These are phyloP conservation scores for Argyresthia albistria DNA, from an alignment of 2,888 invertebrate genomes.

Conservation along the genomic window DNA sequence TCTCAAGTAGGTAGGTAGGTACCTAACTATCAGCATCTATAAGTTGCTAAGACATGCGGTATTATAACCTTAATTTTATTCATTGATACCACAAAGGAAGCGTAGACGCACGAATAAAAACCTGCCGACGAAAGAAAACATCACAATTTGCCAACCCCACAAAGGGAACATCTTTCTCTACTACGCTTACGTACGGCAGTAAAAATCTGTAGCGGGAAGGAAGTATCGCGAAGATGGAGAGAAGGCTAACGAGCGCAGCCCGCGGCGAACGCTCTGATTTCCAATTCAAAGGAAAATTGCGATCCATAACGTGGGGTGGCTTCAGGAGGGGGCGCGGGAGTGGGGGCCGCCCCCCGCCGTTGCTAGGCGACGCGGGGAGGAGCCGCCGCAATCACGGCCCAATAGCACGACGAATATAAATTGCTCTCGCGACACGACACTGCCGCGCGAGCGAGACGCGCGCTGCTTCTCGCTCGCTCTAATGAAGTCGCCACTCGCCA, in stretches of 20 bases:
- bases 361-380: slow-evolving; percentile 77
- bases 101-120: not conserved
- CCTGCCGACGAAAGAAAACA: slow-evolving; percentile 27
- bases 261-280: slow-evolving; percentile 68
- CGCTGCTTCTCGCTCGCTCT: slow-evolving; percentile 38
- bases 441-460: slow-evolving; percentile 43
- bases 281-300: slow-evolving; percentile 75
- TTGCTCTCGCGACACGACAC: slow-evolving; percentile 66
- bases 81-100: not conserved
- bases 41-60: too few relatives aligned
- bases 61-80: too few relatives aligned
- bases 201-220: slow-evolving; percentile 56
- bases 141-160: slow-evolving; percentile 37
- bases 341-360: slow-evolving; percentile 58
- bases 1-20: too few relatives aligned
- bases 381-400: slow-evolving; percentile 73
- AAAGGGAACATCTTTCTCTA: slow-evolving; percentile 51
- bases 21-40: too few relatives aligned
- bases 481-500: slow-evolving; percentile 63
- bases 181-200: slow-evolving; percentile 24
- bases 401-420: slow-evolving; percentile 74
- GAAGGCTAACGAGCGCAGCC: slow-evolving; percentile 57
- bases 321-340: slow-evolving; percentile 23
- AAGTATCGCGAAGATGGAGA: slow-evolving; percentile 61
- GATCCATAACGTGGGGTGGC: slow-evolving; percentile 62